A percentile compares a stretch with the other conserved stretches of the same genome.
Evolutionary conservation across 2,797 vertebrate genomes (phyloP).

Genomic region (Hozukius guyotensis): DNA sequence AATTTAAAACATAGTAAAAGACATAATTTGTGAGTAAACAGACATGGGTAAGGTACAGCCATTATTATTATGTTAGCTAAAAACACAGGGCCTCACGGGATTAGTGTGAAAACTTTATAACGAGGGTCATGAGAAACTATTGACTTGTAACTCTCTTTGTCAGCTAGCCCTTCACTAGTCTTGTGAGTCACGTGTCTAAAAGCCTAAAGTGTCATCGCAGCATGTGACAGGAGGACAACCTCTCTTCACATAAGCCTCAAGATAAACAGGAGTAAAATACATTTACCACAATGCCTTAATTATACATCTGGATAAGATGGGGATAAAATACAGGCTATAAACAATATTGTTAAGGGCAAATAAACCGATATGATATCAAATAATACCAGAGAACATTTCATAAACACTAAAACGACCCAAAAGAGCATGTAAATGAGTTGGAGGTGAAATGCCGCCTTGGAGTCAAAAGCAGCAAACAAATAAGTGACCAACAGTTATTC

Average conservation of each 20-base stretch:
- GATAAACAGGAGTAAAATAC: constrained; percentile 51
- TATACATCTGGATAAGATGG: constrained; percentile 48
- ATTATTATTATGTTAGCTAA: constrained; percentile 45
- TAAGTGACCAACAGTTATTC: constrained; percentile 57
- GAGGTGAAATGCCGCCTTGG: constrained; percentile 52
- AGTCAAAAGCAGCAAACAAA: constrained; percentile 68
- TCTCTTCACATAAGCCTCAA: constrained; percentile 64
- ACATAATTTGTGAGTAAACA: constrained; percentile 53
- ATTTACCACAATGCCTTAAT: constrained; percentile 52
- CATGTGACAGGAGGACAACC: constrained; percentile 62
- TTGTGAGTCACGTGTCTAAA: constrained; percentile 25
- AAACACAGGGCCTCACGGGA: constrained; percentile 56
- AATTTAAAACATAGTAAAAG: constrained; percentile 73
- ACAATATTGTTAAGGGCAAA: constrained; percentile 31
- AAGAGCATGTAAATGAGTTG: constrained; percentile 68
- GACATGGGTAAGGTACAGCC: constrained; percentile 48
- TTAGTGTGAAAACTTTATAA: constrained; percentile 69
- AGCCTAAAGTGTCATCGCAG: constrained; percentile 55
- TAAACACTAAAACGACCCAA: constrained; percentile 68
- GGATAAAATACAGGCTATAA: constrained; percentile 53
- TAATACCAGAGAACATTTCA: constrained; percentile 53
- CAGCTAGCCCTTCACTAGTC: constrained; percentile 24
- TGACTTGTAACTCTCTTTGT: constrained; percentile 6
- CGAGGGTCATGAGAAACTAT: constrained; percentile 27
- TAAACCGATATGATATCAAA: constrained; percentile 49